These are phyloP conservation scores for Gasteruption jaculator DNA, from an alignment of 2,888 invertebrate genomes.

Conservation along the genomic window DNA sequence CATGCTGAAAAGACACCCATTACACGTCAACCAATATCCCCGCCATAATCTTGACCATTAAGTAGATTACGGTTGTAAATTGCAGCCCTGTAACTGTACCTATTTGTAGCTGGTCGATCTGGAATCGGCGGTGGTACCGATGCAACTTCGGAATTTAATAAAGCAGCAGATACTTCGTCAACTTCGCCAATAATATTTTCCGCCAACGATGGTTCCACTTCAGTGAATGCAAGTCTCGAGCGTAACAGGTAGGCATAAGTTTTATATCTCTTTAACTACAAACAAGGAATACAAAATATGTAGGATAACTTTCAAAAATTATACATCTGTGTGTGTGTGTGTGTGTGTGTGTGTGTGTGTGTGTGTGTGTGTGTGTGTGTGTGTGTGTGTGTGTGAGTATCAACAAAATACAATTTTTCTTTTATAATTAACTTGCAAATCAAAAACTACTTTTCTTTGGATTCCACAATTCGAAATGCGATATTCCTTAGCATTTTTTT, in stretches of 20 bases:
- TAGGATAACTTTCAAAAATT: too few species aligned
- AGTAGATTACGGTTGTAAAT: conserved; percentile 63
- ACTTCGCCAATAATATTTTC: conserved; percentile 60
- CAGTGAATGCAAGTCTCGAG: conserved; percentile 62
- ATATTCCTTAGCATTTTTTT: too few species aligned
- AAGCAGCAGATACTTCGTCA: conserved; percentile 49
- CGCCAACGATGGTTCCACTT: conserved; percentile 55
- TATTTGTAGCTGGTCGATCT: conserved; percentile 60
- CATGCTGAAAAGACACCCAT: conserved; percentile 80
- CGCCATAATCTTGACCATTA: conserved; percentile 55
- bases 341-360: too few species aligned
- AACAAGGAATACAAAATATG: conserved; percentile 9
- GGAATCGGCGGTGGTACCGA: conserved; percentile 60
- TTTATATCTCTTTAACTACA: conserved; percentile 78
- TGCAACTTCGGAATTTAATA: conserved; percentile 45
- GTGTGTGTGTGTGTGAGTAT: too few species aligned
- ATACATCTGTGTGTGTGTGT: too few species aligned
- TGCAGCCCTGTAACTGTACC: conserved; percentile 68
- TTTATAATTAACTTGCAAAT: too few species aligned
- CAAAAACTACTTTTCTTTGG: too few species aligned
- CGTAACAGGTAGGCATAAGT: conserved; percentile 75
- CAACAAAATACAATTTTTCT: too few species aligned
- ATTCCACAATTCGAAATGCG: too few species aligned
- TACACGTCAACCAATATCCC: conserved; percentile 74
- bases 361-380: too few species aligned